Base-by-base conservation (phyloP, 2,113 vertebrate species). In the Stomatorhinus ivindoensis region DNA sequence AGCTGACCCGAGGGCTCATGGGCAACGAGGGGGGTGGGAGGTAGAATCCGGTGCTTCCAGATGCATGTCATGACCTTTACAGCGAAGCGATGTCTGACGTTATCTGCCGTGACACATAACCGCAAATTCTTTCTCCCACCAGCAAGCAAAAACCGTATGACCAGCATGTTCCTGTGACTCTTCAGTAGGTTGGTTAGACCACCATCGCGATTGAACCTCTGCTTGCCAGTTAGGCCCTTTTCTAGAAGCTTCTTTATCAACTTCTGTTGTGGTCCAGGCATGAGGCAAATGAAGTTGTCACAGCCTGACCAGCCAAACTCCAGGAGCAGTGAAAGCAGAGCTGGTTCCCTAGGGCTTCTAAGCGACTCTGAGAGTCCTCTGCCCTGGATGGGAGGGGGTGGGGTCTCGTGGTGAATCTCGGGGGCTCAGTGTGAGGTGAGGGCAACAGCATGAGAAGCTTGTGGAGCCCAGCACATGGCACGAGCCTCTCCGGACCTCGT, bases 401-500 rank as follows among this genome's bases (percentile, higher is more conserved):
- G 24, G 44, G 82, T 85, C n/a, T 46, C 0, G 82, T 84, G n/a
- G 82, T 85, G 21, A 85, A 85, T 24, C 39, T 47, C 46, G 1
- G 9, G 3, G 21, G 82, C 42, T 47, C 82, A n/a, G 10, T 48
- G 42, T n/a, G 44, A 85, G n/a, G 46, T 48, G 44, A 10, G 42
- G 39, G 42, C 7, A 8, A 8, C 82, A 24, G 87, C 9, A n/a
- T 55, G 89, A 48, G 89, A 88, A 82, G 88, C 73, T 47, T 91
- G 87, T 83, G 89, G 87, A 65, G 65, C 4, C n/a, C 65, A 55
- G 76, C 55, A 46, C 58, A 4, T 84, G 83, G 6, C 86, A 47
- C n/a, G 51, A 48, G 21, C 89, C 82, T 87, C 65, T 24, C 86
- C 61, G 9, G 42, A 31, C 61, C 65, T 84, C 89, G 89, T 91